phyloP scores from a whole-genome alignment of 2,888 invertebrate genomes.

The Drosophila atripex region DNA sequence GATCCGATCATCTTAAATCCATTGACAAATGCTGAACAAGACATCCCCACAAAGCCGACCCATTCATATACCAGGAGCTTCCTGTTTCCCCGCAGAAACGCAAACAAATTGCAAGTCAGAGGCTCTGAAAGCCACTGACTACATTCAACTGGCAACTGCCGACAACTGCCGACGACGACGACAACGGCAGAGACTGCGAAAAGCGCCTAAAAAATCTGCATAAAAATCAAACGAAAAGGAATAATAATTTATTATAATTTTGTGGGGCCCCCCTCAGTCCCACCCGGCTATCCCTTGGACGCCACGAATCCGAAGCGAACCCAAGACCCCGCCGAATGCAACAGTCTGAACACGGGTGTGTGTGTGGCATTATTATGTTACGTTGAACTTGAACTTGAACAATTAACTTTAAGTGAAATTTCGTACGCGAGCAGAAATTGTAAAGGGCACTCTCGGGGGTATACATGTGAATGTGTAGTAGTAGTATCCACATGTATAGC shows the following conservation, averaged over 20 bases:
- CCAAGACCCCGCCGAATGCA: slow-evolving; percentile 23
- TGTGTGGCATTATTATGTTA: slow-evolving; percentile 74
- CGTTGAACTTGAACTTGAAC: slow-evolving; percentile 81
- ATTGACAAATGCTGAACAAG: slow-evolving; percentile 35
- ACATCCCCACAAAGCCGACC: slow-evolving; percentile 21
- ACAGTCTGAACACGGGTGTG: slow-evolving; percentile 30
- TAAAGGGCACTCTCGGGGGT: slow-evolving; percentile 55
- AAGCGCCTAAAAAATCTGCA: slow-evolving; percentile 68
- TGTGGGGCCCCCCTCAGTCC: slow-evolving; percentile 26
- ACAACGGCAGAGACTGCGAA: slow-evolving; percentile 7
- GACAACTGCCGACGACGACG: slow-evolving; percentile 44
- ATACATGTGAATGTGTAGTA: not conserved
- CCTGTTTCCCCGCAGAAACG: slow-evolving; percentile 27
- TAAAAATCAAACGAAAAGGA: slow-evolving; percentile 79
- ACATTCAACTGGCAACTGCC: slow-evolving; percentile 39
- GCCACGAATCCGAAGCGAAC: not conserved
- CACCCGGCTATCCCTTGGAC: slow-evolving; percentile 5
- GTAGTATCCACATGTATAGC: not conserved
- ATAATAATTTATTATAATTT: slow-evolving; percentile 81
- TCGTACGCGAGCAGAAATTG: slow-evolving; percentile 80
- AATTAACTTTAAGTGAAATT: slow-evolving; percentile 82
- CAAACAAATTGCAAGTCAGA: slow-evolving; percentile 58
- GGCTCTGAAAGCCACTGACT: slow-evolving; percentile 42
- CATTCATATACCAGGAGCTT: slow-evolving; percentile 38
- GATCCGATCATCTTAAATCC: slow-evolving; percentile 13